Base-by-base conservation (phyloP, 2,113 vertebrate species). In the Amblyornis subalaris region DNA sequence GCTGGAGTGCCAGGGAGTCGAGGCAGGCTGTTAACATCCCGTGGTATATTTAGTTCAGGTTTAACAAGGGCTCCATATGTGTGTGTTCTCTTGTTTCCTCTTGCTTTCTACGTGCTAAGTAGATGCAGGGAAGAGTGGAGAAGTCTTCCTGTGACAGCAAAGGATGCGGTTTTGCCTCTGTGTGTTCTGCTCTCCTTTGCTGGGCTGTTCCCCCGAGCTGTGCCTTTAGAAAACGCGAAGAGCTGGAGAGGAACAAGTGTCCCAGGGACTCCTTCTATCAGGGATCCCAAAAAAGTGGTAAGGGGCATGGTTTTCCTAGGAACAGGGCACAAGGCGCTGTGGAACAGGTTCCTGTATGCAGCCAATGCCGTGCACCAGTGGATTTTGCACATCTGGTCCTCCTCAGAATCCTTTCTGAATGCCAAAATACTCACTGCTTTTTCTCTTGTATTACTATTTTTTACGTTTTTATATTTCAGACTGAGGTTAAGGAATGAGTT, bases 41-140 rank as follows among this genome's bases (percentile, higher is more conserved):
- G 0, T 0, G 44, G 83, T 96, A 95, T 96, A 90, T 96, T 96
- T 96, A 95, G 91, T 70, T 70, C 78, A 44, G 72, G 85, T 93
- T 95, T 93, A 89, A 73, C 78, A 2, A 78, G 87, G 85, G 78
- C 93, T 91, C 91, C 64, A 51, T 89, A 79, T 94, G 93, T 70
- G 61, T 83, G 70, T 81, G 89, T 90, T 84, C 92, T 90, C 94
- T 71, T 83, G 82, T 86, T 94, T 95, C 88, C 64, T 85, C 62
- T 80, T 58, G 60, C 95, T 93, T 85, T 77, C 75, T 71, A 88
- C 0, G 90, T 91, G 96, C 91, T 93, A 95, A 96, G 48, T 95
- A 96, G 94, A 95, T 96, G 91, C 95, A 95, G 64, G 58, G 62
- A 80, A 54, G 77, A 88, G 89, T 1, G 11, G 54, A 82, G 77